Conservation (phyloP, 2,113 vertebrate genomes). For the Bolborhynchus lineola region DNA sequence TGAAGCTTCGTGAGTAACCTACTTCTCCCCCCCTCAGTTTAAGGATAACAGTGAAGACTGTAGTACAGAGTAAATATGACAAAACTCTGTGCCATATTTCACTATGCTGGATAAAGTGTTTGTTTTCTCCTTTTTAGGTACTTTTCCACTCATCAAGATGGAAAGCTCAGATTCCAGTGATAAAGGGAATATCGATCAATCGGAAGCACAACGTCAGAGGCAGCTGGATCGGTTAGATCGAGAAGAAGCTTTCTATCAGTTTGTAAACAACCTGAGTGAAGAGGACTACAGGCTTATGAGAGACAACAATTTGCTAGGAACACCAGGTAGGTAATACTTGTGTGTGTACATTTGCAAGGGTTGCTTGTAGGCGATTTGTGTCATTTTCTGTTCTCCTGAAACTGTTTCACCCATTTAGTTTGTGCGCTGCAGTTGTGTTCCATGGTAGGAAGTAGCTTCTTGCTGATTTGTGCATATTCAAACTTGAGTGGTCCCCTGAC, state of each 20-base stretch:
- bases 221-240: constrained; percentile 92
- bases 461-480: not conserved
- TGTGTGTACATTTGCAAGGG: not conserved
- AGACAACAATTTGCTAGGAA: constrained; percentile 97
- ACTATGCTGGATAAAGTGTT: not conserved
- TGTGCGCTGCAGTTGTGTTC: not conserved
- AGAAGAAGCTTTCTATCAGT: constrained; percentile 98
- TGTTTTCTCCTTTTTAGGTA: constrained; percentile 61
- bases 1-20: not conserved
- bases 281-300: constrained; percentile 98
- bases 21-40: too few species aligned
- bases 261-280: constrained; percentile 97
- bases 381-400: not conserved
- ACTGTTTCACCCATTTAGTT: not conserved
- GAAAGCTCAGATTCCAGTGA: constrained; percentile 91
- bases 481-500: not conserved
- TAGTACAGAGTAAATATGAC: not conserved
- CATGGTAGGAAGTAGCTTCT: not conserved
- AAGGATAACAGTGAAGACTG: not conserved
- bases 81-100: not conserved
- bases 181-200: constrained; percentile 87
- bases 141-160: constrained; percentile 80
- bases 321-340: constrained; percentile 82
- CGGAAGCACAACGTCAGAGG: constrained; percentile 89
- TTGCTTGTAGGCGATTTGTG: not conserved